These are phyloP conservation scores for Condylura cristata DNA, from an alignment of 2,113 vertebrate species.

Conservation along the genomic window DNA sequence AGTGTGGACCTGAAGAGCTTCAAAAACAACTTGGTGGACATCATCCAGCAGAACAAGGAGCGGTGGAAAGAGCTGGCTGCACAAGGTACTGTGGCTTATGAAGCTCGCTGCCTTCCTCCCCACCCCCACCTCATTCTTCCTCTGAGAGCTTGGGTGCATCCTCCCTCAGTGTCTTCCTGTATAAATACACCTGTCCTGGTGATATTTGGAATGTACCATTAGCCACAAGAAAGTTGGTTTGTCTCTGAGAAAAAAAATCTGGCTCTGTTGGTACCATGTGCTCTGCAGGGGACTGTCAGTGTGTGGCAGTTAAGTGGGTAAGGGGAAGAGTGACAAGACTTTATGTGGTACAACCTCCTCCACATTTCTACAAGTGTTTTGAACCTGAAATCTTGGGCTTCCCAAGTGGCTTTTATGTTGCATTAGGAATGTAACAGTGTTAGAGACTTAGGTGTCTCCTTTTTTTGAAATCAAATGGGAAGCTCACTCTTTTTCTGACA, in stretches of 20 bases:
- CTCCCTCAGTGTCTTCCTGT: background rate
- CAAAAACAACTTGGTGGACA: conserved; percentile 90
- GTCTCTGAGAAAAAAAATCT: background rate
- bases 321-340: background rate
- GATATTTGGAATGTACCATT: background rate
- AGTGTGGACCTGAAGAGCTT: conserved; percentile 91
- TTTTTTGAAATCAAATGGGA: background rate
- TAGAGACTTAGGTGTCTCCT: background rate
- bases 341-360: background rate
- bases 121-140: background rate
- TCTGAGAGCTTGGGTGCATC: background rate
- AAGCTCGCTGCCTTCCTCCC: background rate
- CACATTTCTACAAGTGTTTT: background rate
- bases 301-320: background rate
- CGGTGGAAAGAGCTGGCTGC: conserved; percentile 96
- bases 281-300: background rate
- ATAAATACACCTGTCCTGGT: background rate
- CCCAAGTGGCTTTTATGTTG: background rate
- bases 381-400: background rate
- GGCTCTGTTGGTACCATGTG: background rate
- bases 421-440: background rate
- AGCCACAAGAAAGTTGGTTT: background rate
- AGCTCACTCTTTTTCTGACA: background rate
- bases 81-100: conserved; percentile 86
- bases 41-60: conserved; percentile 96